Base-by-base conservation (phyloP, 2,113 vertebrate genomes). In the Herpetotheres cachinnans region DNA sequence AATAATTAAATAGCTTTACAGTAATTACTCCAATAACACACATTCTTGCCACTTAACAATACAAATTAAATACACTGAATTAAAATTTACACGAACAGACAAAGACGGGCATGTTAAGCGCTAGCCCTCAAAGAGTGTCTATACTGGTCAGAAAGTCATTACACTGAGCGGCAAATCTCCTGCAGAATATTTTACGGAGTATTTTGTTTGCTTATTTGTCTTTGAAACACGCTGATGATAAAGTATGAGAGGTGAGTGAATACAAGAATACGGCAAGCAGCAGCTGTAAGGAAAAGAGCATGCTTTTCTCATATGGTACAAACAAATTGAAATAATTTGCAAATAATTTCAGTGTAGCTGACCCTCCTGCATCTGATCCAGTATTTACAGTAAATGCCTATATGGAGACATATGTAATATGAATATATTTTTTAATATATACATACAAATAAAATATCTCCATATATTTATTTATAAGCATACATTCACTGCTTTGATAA, bases 1-100 rank as follows among this genome's bases (percentile, higher is more conserved):
- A 98, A 97, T 98, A 98, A 98, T 98, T 98, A 98, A 98, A 96
- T 95, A 98, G 96, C 95, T 97, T 98, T 97, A 95, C 61, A 90
- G 96, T 97, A 98, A 98, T 97, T 97, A 96, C 95, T 97, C 83
- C 96, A 93, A 91, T 96, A 94, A 96, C 85, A 96, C 88, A 97
- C 80, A 96, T 96, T 97, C 97, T 94, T 96, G 79, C 88, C 94
- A 93, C 91, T 96, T 98, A 97, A 97, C 93, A 96, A 97, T 55
- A 97, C 89, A 97, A 97, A 97, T 93, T 89, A 96, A 97, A 96
- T 70, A 59, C 82, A 80, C 86, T 97, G 82, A 95, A 96, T 96
- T 95, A 93, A 96, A 97, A 97, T 94, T 97, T 91, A 93, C 63
- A 67, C 58, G 85, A 78, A 80, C 63, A 95, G 71, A 86, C 86